A percentile compares a stretch with the other conserved stretches of the same genome.
Conservation (phyloP, 2,113 vertebrate species). For the Leptobrachium ailaonicum region DNA sequence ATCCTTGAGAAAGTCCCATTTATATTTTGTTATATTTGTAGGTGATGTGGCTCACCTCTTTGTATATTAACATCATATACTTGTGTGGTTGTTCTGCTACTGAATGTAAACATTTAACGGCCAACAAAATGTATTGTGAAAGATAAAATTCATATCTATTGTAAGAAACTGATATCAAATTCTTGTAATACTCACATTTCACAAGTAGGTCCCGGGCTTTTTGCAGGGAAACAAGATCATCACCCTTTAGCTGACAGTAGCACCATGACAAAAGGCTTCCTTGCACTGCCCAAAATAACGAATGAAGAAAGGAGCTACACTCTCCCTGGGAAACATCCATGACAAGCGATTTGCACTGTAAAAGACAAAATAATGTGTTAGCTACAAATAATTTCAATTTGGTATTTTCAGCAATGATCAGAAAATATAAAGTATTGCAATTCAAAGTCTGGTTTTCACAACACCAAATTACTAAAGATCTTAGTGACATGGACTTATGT, state of each 20-base stretch:
- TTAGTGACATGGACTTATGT: no score
- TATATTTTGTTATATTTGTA: no score
- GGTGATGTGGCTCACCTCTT: no score
- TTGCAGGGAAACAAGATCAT: conserved; percentile 61
- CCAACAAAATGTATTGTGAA: no score
- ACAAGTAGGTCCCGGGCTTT: conserved; percentile 80
- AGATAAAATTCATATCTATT: no score
- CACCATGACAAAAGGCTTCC: conserved; percentile 94
- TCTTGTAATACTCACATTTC: conserved; percentile 77
- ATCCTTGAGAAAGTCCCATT: no score
- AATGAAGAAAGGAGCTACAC: conserved; percentile 79
- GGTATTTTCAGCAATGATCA: no score
- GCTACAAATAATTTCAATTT: no score
- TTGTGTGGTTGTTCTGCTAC: no score
- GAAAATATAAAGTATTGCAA: background rate
- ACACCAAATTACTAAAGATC: background rate
- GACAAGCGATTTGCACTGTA: conserved; percentile 89
- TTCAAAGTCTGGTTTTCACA: background rate
- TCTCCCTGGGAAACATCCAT: conserved; percentile 67
- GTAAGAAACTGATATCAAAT: no score
- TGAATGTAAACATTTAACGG: no score
- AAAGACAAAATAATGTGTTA: conserved; percentile 7
- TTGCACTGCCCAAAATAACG: conserved; percentile 94
- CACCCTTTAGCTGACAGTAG: conserved; percentile 88
- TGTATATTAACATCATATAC: no score